These are phyloP conservation scores for Bombyx huttoni DNA, from an alignment of 2,888 invertebrate species.

Conservation along the genomic window DNA sequence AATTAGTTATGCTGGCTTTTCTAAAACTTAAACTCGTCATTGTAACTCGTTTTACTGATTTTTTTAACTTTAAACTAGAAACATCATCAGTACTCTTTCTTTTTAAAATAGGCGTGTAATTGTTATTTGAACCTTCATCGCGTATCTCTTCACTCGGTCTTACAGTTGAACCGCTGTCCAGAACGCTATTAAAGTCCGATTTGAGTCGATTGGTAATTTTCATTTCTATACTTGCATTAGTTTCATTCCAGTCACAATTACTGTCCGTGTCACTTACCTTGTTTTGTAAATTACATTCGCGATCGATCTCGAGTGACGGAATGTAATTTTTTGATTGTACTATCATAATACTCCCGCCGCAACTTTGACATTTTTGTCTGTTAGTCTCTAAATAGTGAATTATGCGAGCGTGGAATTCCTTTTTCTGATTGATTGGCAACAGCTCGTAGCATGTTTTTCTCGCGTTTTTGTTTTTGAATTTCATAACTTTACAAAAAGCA, in stretches of 20 bases:
- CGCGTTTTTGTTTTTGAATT: constrained; percentile 65
- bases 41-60: constrained; percentile 43
- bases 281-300: too few relatives aligned
- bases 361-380: constrained; percentile 61
- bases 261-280: too few relatives aligned
- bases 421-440: constrained; percentile 66
- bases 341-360: constrained; percentile 52
- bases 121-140: neutral
- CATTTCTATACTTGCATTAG: too few relatives aligned
- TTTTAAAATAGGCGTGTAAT: constrained; percentile 31
- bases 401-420: constrained; percentile 67
- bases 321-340: constrained; percentile 26
- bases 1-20: constrained; percentile 13
- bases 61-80: constrained; percentile 6
- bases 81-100: constrained; percentile 13
- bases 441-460: constrained; percentile 68
- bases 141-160: neutral
- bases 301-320: neutral
- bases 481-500: constrained; percentile 71
- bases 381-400: constrained; percentile 62
- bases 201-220: too few relatives aligned
- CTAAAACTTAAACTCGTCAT: constrained; percentile 27
- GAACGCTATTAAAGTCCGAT: neutral
- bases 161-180: neutral
- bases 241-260: too few relatives aligned